Percentiles rank a stretch among this genome's conserved stretches.
These are phyloP conservation scores for Polyodon spathula DNA, from an alignment of 2,113 vertebrate species.

Conservation along the genomic window DNA sequence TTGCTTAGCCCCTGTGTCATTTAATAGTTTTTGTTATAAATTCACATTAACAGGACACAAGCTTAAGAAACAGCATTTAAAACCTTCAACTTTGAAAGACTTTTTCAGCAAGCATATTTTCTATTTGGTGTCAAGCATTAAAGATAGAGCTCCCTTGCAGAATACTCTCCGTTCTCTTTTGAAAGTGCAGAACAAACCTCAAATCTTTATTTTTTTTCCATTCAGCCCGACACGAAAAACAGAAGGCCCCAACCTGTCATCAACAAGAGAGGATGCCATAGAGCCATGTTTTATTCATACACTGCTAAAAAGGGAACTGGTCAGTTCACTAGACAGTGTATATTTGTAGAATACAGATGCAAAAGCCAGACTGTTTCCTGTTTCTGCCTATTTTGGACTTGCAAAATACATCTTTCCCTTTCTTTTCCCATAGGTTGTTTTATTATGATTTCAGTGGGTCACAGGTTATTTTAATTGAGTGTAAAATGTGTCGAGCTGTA, in stretches of 20 bases:
- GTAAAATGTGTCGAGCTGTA: slow-evolving; percentile 34
- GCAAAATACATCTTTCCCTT: slow-evolving; percentile 50
- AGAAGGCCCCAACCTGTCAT: slow-evolving; percentile 6
- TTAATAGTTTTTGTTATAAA: not conserved
- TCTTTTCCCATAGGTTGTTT: slow-evolving; percentile 45
- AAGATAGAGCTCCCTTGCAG: no score
- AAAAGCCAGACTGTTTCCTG: slow-evolving; percentile 49
- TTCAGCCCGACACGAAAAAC: slow-evolving; percentile 20
- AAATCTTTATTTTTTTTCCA: not conserved
- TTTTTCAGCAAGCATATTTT: not conserved
- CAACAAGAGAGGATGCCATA: slow-evolving; percentile 17
- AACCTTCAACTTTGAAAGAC: not conserved
- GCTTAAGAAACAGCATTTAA: no score
- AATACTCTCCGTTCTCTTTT: no score
- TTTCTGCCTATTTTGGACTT: slow-evolving; percentile 43
- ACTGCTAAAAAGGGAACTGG: slow-evolving; percentile 16
- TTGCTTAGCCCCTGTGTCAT: not conserved
- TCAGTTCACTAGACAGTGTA: slow-evolving; percentile 28
- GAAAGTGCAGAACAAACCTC: not conserved
- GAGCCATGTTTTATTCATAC: slow-evolving; percentile 32
- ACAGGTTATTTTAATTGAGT: slow-evolving; percentile 47
- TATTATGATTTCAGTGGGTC: slow-evolving; percentile 50
- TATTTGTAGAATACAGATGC: slow-evolving; percentile 45
- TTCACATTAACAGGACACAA: not conserved
- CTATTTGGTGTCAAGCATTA: not conserved